Evolutionary conservation across 1,140 invertebrate genomes (phyloP), one percentile per base, ranked within the genome.

Genomic region (Drosophila pandora): DNA sequence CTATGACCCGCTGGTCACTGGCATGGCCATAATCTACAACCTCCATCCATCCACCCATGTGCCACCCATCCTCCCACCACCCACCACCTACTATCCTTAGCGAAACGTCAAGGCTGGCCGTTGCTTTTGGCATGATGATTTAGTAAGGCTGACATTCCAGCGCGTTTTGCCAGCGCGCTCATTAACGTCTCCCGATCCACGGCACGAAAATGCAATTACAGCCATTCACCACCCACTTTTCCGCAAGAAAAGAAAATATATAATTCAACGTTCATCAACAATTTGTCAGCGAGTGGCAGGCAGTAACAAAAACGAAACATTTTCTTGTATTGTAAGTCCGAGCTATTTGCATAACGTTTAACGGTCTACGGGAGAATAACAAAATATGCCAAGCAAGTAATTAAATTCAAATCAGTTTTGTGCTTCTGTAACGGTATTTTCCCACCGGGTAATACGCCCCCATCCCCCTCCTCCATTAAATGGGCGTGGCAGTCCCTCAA

Each of bases 181-280:
- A 82, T 83, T 82, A 83, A 83, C 75, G 63, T 75, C 67, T 57
- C 67, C 67, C 63, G 25, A 17, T 57, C 52, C 30, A 23, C 43
- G 34, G 67, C 64, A 70, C 67, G 67, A 68, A 69, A 70, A 70
- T 69, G 67, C 67, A 70, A 69, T 70, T 70, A 69, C 54, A 47
- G 23, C 25, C 10, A 23, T 23, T 9, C 1, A 0, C 21, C 21
- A 3, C 10, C 45, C 10, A 22, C 23, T 32, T 53, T n/a, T 22
- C 5, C 48, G 13, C 17, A 23, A 48, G 28, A 72, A 71, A 57
- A 73, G 30, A 54, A 43, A 61, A 81, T 71, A 65, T 72, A 78
- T 87, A 43, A 85, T 82, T 72, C 68, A 76, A 82, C 83, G 78
- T 87, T 88, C 75, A 87, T 87, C 82, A 87, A 87, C 82, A 87